Evolutionary conservation across 2,888 invertebrate genomes (phyloP).

Genomic region (Gortyna flavago): DNA sequence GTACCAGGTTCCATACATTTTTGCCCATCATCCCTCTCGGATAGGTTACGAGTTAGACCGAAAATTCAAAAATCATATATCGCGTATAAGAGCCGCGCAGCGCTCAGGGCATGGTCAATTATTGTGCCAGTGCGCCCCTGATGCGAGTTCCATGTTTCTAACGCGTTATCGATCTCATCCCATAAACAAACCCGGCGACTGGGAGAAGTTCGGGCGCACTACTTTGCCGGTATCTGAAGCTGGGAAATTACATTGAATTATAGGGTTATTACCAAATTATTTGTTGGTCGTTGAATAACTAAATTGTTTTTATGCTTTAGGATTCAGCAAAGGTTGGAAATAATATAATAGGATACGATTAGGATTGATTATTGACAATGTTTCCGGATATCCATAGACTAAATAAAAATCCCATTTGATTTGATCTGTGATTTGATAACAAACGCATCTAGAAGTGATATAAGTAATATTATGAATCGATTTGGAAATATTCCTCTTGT

Average conservation of each 20-base stretch:
- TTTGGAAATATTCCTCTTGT: neutral
- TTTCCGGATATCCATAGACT: constrained; percentile 17
- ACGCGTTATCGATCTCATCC: neutral
- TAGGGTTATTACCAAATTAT: neutral
- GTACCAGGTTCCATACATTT: no score
- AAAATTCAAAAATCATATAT: no score
- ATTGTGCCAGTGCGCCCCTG: neutral
- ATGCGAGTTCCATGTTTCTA: neutral
- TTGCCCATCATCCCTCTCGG: no score
- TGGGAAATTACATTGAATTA: neutral
- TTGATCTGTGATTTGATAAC: constrained; percentile 7
- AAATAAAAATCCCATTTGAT: neutral
- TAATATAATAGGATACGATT: neutral
- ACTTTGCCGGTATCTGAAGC: neutral
- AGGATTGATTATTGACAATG: neutral
- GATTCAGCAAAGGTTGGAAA: neutral
- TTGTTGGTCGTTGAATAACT: neutral
- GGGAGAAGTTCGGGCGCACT: neutral
- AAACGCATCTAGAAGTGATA: constrained; percentile 23
- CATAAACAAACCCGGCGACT: neutral
- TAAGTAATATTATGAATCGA: neutral
- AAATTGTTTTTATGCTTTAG: neutral
- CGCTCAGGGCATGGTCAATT: no score
- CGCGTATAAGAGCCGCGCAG: neutral
- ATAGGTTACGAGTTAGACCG: no score